Evolutionary conservation across 2,113 vertebrate species (phyloP).

Genomic region (Rhinoptilus africanus): DNA sequence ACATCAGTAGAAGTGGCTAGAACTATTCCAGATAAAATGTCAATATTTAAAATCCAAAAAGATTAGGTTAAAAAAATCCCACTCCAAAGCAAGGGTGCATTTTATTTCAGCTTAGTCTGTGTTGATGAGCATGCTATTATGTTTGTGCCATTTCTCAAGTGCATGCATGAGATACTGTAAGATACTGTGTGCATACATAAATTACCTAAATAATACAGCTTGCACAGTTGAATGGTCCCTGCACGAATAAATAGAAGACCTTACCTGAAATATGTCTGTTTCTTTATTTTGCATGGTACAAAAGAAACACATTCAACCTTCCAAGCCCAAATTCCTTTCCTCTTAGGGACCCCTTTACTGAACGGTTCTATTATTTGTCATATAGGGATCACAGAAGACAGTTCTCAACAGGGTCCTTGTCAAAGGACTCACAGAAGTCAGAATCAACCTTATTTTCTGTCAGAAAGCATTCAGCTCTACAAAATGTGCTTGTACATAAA

Average conservation of each 20-base stretch:
- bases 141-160: not conserved
- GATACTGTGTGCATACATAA: not conserved
- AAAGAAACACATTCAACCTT: not conserved
- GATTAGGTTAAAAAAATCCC: not conserved
- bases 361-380: not conserved
- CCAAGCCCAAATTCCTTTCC: not conserved
- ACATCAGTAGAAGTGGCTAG: not conserved
- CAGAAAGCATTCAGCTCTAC: not conserved
- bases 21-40: not conserved
- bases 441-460: not conserved
- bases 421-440: not conserved
- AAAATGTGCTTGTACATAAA: not conserved
- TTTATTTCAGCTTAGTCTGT: not conserved
- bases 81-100: not conserved
- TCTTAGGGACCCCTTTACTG: not conserved
- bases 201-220: not conserved
- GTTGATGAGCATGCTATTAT: not conserved
- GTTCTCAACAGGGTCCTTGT: not conserved
- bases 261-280: not conserved
- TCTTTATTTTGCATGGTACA: not conserved
- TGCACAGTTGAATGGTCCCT: not conserved
- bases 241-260: not conserved
- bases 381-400: not conserved
- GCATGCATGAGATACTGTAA: not conserved
- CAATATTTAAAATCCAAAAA: not conserved